Evolutionary conservation across 2,888 invertebrate species (phyloP).

Genomic region (Trissoscelio sp.): DNA sequence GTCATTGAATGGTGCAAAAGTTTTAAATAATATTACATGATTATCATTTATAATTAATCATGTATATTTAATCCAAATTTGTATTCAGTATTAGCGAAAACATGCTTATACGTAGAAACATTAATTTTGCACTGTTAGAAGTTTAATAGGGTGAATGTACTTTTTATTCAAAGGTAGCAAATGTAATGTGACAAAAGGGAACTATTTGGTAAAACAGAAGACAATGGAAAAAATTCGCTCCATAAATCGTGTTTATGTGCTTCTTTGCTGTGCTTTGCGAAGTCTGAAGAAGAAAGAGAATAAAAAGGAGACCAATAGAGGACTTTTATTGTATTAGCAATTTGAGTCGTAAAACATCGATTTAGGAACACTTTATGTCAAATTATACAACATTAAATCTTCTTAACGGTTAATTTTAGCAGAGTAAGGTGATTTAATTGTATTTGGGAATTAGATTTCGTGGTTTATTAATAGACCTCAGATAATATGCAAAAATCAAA

Average conservation of each 20-base stretch:
- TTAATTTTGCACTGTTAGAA: neutral
- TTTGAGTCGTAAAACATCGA: constrained; percentile 26
- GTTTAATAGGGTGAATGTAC: constrained; percentile 13
- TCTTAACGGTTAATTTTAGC: constrained; percentile 17
- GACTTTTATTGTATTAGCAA: constrained; percentile 40
- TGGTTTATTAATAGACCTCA: neutral
- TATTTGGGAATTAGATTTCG: neutral
- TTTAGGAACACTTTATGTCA: constrained; percentile 21
- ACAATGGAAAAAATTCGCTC: constrained; percentile 6
- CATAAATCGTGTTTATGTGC: constrained; percentile 38
- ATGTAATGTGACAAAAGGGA: constrained; percentile 12
- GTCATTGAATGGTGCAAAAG: too few relatives aligned
- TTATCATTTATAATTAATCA: too few relatives aligned
- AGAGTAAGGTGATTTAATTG: neutral
- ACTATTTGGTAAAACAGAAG: constrained; percentile 5
- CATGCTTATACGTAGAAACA: too few relatives aligned
- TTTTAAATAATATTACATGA: too few relatives aligned
- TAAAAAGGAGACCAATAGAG: constrained; percentile 9
- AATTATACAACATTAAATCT: constrained; percentile 19
- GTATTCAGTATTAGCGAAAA: too few relatives aligned
- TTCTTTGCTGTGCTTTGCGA: neutral
- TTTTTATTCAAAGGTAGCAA: constrained; percentile 18
- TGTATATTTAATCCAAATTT: too few relatives aligned
- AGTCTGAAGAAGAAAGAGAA: constrained; percentile 4
- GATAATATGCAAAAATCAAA: too few relatives aligned